Evolutionary conservation across 2,113 vertebrate species (phyloP).

Genomic region (Panthera uncia): DNA sequence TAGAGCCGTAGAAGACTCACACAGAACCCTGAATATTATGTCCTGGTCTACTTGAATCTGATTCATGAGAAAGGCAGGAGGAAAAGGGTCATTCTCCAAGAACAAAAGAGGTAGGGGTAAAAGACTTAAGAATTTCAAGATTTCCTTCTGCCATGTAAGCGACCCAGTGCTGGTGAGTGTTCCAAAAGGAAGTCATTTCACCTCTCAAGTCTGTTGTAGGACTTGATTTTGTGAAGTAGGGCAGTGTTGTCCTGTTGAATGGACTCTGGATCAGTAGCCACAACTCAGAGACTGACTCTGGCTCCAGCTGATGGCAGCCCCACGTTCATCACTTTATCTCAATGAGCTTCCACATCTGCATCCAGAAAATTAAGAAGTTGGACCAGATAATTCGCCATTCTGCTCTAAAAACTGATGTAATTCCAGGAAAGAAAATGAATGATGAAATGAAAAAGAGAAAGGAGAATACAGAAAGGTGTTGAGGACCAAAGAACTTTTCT

Average conservation of each 20-base stretch:
- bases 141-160: slow-evolving; percentile 8
- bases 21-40: slow-evolving; percentile 40
- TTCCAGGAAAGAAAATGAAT: not conserved
- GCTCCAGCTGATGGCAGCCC: not conserved
- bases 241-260: not conserved
- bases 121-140: slow-evolving; percentile 27
- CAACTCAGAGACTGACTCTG: not conserved
- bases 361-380: not conserved
- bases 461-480: not conserved
- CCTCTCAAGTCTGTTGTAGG: slow-evolving; percentile 71
- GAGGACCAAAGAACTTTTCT: slow-evolving; percentile 62
- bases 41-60: slow-evolving; percentile 74
- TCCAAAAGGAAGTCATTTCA: slow-evolving; percentile 45
- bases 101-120: not conserved
- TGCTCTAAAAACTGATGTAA: not conserved
- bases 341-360: not conserved
- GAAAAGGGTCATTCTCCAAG: slow-evolving; percentile 29
- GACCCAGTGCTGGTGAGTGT: not conserved
- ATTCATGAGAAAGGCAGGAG: slow-evolving; percentile 18
- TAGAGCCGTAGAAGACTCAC: slow-evolving; percentile 61
- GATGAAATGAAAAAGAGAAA: not conserved
- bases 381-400: not conserved
- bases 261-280: not conserved
- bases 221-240: slow-evolving; percentile 52
- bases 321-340: not conserved